Evolutionary conservation across 92 coral and sea anemone species (phyloP), one percentile per base, ranked within the genome.

Genomic region (Scolanthus callimorphus): DNA sequence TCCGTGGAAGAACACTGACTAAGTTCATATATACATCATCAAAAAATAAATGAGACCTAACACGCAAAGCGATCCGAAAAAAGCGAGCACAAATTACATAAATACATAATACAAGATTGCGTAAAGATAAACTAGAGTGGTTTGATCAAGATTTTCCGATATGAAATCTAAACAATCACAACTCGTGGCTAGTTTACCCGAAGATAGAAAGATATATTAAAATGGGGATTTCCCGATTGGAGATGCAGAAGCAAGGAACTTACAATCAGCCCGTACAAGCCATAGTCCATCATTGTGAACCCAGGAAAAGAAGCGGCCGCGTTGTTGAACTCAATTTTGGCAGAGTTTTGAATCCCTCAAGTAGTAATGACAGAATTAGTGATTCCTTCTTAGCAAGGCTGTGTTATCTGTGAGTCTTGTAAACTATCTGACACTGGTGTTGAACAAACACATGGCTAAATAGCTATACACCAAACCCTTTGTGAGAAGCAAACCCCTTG

Each of bases 211-310:
- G n/a, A n/a, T n/a, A n/a, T n/a, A n/a, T n/a, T n/a, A n/a, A n/a
- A n/a, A n/a, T n/a, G n/a, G n/a, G n/a, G n/a, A n/a, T n/a, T n/a
- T n/a, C n/a, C n/a, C n/a, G n/a, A n/a, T n/a, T n/a, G n/a, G 2
- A 10, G 23, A 2, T 24, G 27, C 25, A 50, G 0, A 2, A 29
- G 1, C 26, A 46, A 11, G 4, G 11, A 51, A 68, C 75, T 68
- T 57, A 68, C 75, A 23, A 68, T 21, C 12, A 68, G 47, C 20
- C 75, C 57, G 17, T 68, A 68, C 3, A 68, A 19, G 15, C 65
- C 49, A 38, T 57, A 68, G 57, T 68, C 75, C 75, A 68, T 68
- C 75, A 68, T 68, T 3, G 20, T 39, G 38, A 39, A 4, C 13
- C 49, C 34, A 27, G 23, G 11, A 2, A 65, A 57, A 53, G 51